Evolutionary conservation across 2,888 invertebrate species (phyloP).

Genomic region (Cantharis rustica): DNA sequence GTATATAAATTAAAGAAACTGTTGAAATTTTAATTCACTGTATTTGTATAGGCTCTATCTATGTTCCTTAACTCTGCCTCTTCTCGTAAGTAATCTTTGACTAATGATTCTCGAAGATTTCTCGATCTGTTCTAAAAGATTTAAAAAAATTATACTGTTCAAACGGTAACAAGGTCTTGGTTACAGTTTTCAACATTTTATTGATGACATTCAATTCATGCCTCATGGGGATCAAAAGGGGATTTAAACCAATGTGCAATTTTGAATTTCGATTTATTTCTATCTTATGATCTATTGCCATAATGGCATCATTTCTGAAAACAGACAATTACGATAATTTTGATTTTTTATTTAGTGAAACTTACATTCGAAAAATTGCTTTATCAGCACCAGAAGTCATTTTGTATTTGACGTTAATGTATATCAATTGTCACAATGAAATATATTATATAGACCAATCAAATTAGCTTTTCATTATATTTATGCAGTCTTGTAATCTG

Average conservation of each 20-base stretch:
- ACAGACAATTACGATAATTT: neutral
- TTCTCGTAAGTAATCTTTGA: constrained; percentile 42
- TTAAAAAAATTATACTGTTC: neutral
- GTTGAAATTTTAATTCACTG: constrained; percentile 24
- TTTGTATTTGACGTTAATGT: neutral
- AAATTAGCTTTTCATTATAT: too few species aligned
- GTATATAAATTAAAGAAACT: neutral
- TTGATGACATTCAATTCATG: constrained; percentile 33
- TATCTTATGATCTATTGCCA: constrained; percentile 31
- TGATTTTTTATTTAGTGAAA: neutral
- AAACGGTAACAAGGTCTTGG: neutral
- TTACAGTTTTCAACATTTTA: constrained; percentile 16
- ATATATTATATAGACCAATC: neutral
- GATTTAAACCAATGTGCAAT: constrained; percentile 39
- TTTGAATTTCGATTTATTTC: constrained; percentile 31
- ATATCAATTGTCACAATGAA: neutral
- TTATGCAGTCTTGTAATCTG: too few species aligned
- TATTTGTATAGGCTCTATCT: constrained; percentile 42
- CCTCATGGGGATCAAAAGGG: constrained; percentile 36
- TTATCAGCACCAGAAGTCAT: neutral
- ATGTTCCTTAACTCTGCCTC: constrained; percentile 43
- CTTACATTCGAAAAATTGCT: constrained; percentile 4
- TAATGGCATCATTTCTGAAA: constrained; percentile 35
- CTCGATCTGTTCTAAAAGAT: neutral
- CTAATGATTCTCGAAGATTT: constrained; percentile 36